Percentiles rank a stretch among this genome's conserved stretches.
phyloP scores from a whole-genome alignment of 2,113 vertebrate genomes.

The Erythrocercus mccallii region DNA sequence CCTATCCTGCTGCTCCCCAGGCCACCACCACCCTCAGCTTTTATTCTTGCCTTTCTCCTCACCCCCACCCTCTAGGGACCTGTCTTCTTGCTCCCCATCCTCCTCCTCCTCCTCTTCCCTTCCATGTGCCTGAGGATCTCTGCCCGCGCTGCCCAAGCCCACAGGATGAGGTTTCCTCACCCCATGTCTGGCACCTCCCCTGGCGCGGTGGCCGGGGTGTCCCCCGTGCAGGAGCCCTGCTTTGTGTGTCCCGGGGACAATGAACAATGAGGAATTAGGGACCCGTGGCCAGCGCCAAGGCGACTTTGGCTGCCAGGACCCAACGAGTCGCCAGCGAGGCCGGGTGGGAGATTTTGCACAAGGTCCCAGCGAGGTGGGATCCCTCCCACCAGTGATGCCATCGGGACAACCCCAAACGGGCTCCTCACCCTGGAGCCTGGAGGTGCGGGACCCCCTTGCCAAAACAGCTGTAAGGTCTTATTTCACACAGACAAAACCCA shows the following conservation, averaged over 20 bases:
- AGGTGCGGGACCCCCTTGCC: not conserved
- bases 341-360: not conserved
- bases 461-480: not conserved
- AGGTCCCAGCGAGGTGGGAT: not conserved
- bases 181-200: not conserved
- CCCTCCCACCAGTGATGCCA: not conserved
- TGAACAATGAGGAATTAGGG: constrained; percentile 51
- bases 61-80: not conserved
- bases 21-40: not conserved
- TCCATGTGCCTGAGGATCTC: rapidly evolving
- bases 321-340: not conserved
- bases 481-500: constrained; percentile 21
- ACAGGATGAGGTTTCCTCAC: not conserved
- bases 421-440: not conserved
- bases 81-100: not conserved
- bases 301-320: constrained; percentile 11
- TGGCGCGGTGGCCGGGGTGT: rapidly evolving
- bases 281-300: not conserved
- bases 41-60: not conserved
- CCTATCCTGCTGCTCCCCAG: not conserved
- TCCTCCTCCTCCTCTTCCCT: not conserved
- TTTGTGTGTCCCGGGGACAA: constrained; percentile 12
- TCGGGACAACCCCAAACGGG: not conserved
- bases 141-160: rapidly evolving
- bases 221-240: not conserved